Percentiles rank a stretch among this genome's conserved stretches.
These are phyloP conservation scores for Circaetus cinerascens DNA, from an alignment of 2,113 vertebrate genomes.

Conservation along the genomic window DNA sequence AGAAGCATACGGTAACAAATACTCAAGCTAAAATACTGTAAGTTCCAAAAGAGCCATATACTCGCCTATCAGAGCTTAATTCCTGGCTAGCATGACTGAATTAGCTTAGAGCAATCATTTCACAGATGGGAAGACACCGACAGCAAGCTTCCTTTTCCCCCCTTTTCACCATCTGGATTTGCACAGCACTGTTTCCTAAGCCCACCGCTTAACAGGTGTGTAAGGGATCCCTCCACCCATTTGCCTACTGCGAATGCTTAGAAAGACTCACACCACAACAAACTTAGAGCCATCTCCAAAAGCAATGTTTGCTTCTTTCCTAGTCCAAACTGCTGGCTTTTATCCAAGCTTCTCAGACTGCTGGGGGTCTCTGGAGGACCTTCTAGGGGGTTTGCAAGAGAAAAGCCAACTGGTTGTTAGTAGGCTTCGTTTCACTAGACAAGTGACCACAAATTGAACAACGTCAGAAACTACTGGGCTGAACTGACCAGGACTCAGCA, in stretches of 20 bases:
- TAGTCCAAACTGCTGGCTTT: neutral
- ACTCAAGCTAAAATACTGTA: neutral
- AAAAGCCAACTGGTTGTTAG: neutral
- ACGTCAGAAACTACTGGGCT: neutral
- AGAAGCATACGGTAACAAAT: neutral
- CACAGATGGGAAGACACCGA: neutral
- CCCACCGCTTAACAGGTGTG: fast-evolving
- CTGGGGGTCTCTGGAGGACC: neutral
- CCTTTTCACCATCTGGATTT: neutral
- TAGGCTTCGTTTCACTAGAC: neutral
- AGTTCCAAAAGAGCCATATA: neutral
- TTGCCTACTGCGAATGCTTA: fast-evolving
- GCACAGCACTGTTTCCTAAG: neutral
- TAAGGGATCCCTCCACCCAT: neutral
- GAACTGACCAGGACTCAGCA: neutral
- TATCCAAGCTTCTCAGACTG: neutral
- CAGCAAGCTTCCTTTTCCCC: neutral
- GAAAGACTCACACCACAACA: neutral
- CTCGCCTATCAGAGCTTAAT: neutral
- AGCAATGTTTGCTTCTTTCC: neutral
- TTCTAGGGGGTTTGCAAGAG: neutral
- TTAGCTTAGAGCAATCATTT: neutral
- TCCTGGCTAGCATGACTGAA: neutral
- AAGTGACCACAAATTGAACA: neutral
- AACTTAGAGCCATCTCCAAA: neutral